Evolutionary conservation across 2,797 vertebrate genomes (phyloP), one percentile per base, ranked within the genome.

Genomic region (Pseudochromis fuscus): DNA sequence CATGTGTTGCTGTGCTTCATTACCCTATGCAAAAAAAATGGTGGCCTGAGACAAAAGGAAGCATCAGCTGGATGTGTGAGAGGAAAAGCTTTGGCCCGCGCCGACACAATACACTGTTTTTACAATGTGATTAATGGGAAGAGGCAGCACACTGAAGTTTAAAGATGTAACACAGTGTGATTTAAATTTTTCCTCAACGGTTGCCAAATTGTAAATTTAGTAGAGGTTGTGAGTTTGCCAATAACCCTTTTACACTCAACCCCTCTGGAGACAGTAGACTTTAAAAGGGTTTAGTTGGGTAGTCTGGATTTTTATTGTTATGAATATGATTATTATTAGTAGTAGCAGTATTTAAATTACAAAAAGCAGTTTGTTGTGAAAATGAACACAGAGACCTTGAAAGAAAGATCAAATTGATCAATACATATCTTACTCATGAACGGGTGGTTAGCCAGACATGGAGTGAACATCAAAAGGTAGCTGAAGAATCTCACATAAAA

Each of bases 1-100:
- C 66, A 38, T 79, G 75, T n/a, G 49, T n/a, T 49, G 74, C 45
- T 81, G 33, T 75, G 80, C 81, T 87, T 87, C 81, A 88, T 82
- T 76, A 86, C 52, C 60, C 63, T 81, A 89, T 88, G 87, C 87
- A 90, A 87, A 89, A 57, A 62, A 69, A 60, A 65, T 21, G 78
- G 58, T 42, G 57, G 57, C 31, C 67, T 77, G 83, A 87, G 86
- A 89, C 79, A 71, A 71, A 85, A 79, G 67, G 30, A 51, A 84
- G 59, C 73, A 75, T 67, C 73, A 68, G 76, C 68, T 73, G 59
- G 56, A 79, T 24, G 57, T 61, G 63, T 49, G 68, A 72, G 45
- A 3, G 62, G 50, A 62, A 40, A 65, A 15, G 60, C 73, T 58
- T 3, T 23, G 72, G 67, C 73, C 65, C 59, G 3, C n/a, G 72